Evolutionary conservation across 1,140 invertebrate genomes (phyloP).

Genomic region (Ceratosolen solmsi): DNA sequence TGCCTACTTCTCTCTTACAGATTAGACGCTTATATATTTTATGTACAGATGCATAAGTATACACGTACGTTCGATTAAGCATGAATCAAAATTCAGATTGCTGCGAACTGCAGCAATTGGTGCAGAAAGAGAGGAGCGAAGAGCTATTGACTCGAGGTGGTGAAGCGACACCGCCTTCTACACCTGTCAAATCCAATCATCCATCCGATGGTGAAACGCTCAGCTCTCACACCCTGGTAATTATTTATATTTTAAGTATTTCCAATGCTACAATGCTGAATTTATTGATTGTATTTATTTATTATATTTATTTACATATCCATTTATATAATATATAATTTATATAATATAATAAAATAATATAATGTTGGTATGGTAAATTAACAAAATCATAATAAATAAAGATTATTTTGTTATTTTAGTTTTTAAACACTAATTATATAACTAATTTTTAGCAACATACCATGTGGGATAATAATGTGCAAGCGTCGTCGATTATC

Average conservation of each 20-base stretch:
- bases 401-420: too few species aligned
- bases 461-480: conserved; percentile 65
- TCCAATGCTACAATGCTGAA: background rate
- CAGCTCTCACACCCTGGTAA: conserved; percentile 60
- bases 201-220: conserved; percentile 58
- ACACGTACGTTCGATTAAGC: too few species aligned
- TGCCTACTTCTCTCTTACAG: too few species aligned
- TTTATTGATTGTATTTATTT: too few species aligned
- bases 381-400: too few species aligned
- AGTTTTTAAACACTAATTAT: too few species aligned
- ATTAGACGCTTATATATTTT: too few species aligned
- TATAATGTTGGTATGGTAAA: too few species aligned
- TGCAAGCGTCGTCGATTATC: conserved; percentile 65
- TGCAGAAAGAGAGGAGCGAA: conserved; percentile 68
- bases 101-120: conserved; percentile 67
- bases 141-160: conserved; percentile 62
- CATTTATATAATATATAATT: too few species aligned
- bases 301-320: too few species aligned
- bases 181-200: conserved; percentile 62
- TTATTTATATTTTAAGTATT: conserved; percentile 22
- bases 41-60: too few species aligned
- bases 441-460: conserved; percentile 59
- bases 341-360: too few species aligned
- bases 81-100: conserved; percentile 66
- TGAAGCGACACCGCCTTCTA: conserved; percentile 67